phyloP scores from a whole-genome alignment of 2,113 vertebrate species.

The Oreotrochilus melanogaster region DNA sequence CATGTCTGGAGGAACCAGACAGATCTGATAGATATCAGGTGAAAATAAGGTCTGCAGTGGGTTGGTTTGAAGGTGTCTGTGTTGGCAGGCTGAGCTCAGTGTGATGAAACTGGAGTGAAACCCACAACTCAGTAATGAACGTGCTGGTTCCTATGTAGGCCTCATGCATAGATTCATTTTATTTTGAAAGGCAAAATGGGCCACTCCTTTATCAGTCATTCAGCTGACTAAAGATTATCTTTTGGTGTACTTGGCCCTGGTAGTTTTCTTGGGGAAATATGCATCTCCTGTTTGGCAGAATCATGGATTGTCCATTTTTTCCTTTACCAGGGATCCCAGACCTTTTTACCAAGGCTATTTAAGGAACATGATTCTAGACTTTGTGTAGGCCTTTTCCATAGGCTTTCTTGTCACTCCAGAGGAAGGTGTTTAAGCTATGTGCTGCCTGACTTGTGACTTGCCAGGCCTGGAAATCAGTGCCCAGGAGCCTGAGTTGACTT shows the following conservation, averaged over 20 bases:
- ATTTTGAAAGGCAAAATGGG: constrained; percentile 27
- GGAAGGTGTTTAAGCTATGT: neutral
- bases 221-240: neutral
- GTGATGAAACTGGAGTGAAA: neutral
- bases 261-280: neutral
- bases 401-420: neutral
- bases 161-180: neutral
- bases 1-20: neutral
- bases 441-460: neutral
- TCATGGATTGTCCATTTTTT: neutral
- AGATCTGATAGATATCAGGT: neutral
- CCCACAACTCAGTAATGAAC: neutral
- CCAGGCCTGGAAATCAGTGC: neutral
- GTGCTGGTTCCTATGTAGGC: neutral
- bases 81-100: neutral
- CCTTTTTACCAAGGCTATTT: neutral
- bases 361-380: neutral
- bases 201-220: constrained; percentile 18
- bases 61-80: neutral
- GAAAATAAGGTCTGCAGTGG: neutral
- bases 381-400: neutral
- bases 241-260: neutral
- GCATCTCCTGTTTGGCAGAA: neutral
- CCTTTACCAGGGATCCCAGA: neutral
- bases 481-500: neutral